Evolutionary conservation across 2,797 vertebrate species (phyloP).

Genomic region (Trematomus bernacchii): DNA sequence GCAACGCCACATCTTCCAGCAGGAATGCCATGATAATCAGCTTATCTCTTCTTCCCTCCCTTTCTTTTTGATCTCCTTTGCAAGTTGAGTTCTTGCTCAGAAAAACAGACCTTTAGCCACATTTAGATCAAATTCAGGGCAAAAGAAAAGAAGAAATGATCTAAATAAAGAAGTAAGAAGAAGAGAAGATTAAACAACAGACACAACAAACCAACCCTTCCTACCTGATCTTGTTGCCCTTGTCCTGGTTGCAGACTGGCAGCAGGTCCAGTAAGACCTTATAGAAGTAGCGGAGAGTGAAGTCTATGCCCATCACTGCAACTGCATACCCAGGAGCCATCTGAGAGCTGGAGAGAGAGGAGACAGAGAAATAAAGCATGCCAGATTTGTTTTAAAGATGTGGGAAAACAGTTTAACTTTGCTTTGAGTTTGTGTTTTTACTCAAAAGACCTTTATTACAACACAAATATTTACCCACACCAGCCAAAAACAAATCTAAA

Average conservation of each 20-base stretch:
- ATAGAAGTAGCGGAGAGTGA: slow-evolving; percentile 97
- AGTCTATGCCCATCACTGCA: slow-evolving; percentile 98
- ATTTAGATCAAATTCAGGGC: neutral
- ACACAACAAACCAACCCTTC: neutral
- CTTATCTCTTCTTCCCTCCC: slow-evolving; percentile 68
- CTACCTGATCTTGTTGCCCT: slow-evolving; percentile 97
- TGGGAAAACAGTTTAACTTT: neutral
- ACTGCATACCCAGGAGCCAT: slow-evolving; percentile 93
- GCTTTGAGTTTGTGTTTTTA: neutral
- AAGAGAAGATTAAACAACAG: neutral
- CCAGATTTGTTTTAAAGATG: neutral
- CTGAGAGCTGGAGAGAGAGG: slow-evolving; percentile 84
- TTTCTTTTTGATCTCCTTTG: slow-evolving; percentile 31
- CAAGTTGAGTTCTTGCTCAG: slow-evolving; percentile 26
- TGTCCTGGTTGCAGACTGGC: slow-evolving; percentile 98
- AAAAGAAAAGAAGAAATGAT: neutral
- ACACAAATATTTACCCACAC: slow-evolving; percentile 20
- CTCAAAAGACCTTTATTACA: neutral
- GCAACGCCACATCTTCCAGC: slow-evolving; percentile 62
- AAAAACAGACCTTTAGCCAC: slow-evolving; percentile 13
- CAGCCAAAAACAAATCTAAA: neutral
- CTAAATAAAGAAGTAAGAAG: slow-evolving; percentile 4
- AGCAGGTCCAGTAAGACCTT: slow-evolving; percentile 96
- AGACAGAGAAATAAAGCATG: neutral
- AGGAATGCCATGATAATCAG: slow-evolving; percentile 80